Evolutionary conservation across 2,888 invertebrate species (phyloP).

Genomic region (Drosophila borborema): DNA sequence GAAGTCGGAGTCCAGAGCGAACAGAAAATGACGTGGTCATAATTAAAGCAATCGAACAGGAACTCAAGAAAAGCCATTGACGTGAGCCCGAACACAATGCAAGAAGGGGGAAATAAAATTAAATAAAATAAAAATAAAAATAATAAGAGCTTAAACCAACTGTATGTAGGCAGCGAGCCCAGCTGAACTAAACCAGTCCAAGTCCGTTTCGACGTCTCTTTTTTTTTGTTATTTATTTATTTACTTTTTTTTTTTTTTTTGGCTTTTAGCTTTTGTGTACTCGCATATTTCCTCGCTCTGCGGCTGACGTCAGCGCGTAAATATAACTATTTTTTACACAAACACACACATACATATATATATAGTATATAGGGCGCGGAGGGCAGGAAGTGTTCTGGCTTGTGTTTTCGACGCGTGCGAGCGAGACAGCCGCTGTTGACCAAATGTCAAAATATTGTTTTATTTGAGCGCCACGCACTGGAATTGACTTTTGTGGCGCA

Average conservation of each 20-base stretch:
- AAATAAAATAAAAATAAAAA: conserved; percentile 1
- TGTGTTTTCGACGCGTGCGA: conserved; percentile 47
- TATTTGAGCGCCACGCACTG: conserved; percentile 10
- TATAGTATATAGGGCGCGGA: conserved; percentile 16
- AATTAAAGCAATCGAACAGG: conserved; percentile 65
- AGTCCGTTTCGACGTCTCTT: conserved; percentile 49
- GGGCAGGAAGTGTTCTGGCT: conserved; percentile 47
- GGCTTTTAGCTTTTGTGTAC: conserved; percentile 36
- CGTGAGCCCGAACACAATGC: conserved; percentile 39
- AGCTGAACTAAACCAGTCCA: conserved; percentile 60
- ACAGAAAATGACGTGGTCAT: conserved; percentile 50
- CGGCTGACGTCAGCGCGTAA: conserved; percentile 68
- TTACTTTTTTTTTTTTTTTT: conserved; percentile 11
- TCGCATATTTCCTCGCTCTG: conserved; percentile 47
- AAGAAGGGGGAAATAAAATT: neutral
- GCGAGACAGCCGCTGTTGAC: conserved; percentile 14
- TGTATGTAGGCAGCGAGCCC: conserved; percentile 27
- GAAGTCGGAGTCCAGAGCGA: conserved; percentile 7
- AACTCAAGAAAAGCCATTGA: conserved; percentile 59
- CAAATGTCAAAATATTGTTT: conserved; percentile 30
- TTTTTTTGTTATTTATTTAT: conserved; percentile 11
- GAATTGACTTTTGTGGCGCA: conserved; percentile 29
- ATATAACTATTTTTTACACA: conserved; percentile 66
- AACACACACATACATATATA: neutral
- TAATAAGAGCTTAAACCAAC: conserved; percentile 2